These are phyloP conservation scores for Eupithecia abbreviata DNA, from an alignment of 2,888 invertebrate genomes.

Conservation along the genomic window DNA sequence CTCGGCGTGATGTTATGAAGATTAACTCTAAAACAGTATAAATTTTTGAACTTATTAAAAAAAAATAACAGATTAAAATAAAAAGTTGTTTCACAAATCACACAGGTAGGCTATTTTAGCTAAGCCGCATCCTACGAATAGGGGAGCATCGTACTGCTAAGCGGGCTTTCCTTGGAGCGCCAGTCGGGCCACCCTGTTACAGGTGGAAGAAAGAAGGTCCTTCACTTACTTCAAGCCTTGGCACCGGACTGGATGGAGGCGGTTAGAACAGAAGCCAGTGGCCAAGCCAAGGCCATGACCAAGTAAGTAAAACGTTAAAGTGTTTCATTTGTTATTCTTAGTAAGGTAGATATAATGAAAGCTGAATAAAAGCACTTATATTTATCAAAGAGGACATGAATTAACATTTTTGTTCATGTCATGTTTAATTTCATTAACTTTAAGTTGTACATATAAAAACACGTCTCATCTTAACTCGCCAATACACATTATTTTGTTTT, in stretches of 20 bases:
- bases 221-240: not conserved
- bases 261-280: not conserved
- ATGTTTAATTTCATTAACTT: not conserved
- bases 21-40: constrained; percentile 31
- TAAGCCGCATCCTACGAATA: not conserved
- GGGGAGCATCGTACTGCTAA: not conserved
- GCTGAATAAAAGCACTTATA: not conserved
- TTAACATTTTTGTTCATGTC: not conserved
- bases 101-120: not conserved
- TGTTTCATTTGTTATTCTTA: not conserved
- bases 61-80: no score
- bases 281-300: not conserved
- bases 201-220: not conserved
- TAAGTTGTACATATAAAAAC: not conserved
- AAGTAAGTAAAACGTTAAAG: not conserved
- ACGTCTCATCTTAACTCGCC: not conserved
- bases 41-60: not conserved
- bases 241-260: not conserved
- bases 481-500: no score
- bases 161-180: not conserved
- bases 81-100: not conserved
- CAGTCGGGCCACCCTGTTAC: not conserved
- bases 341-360: not conserved
- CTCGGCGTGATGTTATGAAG: constrained; percentile 31
- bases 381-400: not conserved